Base-by-base conservation (phyloP, 35 echinoderm and acorn worm genomes). In the Strongylocentrotus purpuratus region DNA sequence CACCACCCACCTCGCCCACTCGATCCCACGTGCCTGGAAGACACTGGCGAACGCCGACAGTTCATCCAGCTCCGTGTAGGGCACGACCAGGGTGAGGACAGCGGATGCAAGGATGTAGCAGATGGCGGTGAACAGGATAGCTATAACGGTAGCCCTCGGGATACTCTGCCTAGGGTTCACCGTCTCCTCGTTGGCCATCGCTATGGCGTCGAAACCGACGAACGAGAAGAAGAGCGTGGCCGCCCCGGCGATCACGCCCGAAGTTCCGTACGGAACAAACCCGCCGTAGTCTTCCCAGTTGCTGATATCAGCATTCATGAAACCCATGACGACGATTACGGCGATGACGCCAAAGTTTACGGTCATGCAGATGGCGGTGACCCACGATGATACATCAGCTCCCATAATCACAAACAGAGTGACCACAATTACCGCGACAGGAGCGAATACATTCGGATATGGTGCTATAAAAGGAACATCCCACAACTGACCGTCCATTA, bases 151-250 rank as follows among this genome's bases (percentile, higher is more conserved):
- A n/a, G 98, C 95, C n/a, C 94, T 58, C 8, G 98, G 98, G 25
- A 99, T 96, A 46, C 96, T 95, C 45, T 87, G 95, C 46, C 55
- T 65, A 14, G 96, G 98, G 22, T 97, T 95, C 25, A 90, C 31
- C 7, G 98, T 65, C 58, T 99, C 98, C 58, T 99, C 98, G 47
- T 94, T 96, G 5, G 98, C 96, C 71, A 96, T 94, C 1, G 98
- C 97, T 22, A 99, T 97, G 20, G 95, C 94, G 88, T 99, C 98
- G 85, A 99, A 99, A 9, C 98, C 98, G 14, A 96, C 94, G 59
- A 96, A 99, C 1, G 97, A 97, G 86, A 94, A 99, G 95, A 99
- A 99, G 78, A 96, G 97, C 46, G 96, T 95, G n/a, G 97, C 97
- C 87, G 98, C 96, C 9, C 97, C 98, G 20, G 97, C 41, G 5